Evolutionary conservation across 2,888 invertebrate genomes (phyloP).

Genomic region (Drepana falcataria): DNA sequence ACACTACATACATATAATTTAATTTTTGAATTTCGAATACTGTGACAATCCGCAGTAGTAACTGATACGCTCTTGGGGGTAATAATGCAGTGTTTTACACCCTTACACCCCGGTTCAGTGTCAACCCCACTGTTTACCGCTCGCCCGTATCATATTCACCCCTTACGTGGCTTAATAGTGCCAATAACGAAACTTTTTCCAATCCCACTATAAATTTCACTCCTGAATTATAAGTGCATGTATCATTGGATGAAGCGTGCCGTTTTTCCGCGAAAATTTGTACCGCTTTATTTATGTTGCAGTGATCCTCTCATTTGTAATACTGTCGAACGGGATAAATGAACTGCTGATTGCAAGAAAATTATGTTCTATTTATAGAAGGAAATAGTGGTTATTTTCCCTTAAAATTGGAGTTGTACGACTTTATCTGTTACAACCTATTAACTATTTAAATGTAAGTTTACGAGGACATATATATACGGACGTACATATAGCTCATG

Average conservation of each 20-base stretch:
- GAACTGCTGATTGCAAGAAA: not conserved
- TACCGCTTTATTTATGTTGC: conserved; percentile 31
- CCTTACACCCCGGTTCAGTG: conserved; percentile 8
- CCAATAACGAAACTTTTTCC: conserved; percentile 50
- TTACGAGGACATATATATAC: no score
- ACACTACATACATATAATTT: no score
- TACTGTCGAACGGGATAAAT: conserved; percentile 1
- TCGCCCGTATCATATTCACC: conserved; percentile 10
- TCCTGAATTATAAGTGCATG: conserved; percentile 58
- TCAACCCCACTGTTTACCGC: no score
- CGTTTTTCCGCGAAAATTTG: conserved; percentile 33
- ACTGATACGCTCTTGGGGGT: conserved; percentile 35
- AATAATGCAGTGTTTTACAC: conserved; percentile 54
- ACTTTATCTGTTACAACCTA: no score
- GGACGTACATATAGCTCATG: no score
- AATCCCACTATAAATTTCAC: conserved; percentile 42
- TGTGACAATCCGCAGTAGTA: conserved; percentile 30
- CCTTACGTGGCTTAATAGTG: conserved; percentile 51
- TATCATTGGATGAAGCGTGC: conserved; percentile 45
- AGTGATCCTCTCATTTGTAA: conserved; percentile 10
- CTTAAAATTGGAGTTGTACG: no score
- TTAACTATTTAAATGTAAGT: no score
- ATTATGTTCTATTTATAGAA: not conserved
- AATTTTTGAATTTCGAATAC: conserved; percentile 6
- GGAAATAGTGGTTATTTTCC: no score